Base-by-base conservation (phyloP, 1,140 invertebrate genomes). In the Drosophila kikkawai region DNA sequence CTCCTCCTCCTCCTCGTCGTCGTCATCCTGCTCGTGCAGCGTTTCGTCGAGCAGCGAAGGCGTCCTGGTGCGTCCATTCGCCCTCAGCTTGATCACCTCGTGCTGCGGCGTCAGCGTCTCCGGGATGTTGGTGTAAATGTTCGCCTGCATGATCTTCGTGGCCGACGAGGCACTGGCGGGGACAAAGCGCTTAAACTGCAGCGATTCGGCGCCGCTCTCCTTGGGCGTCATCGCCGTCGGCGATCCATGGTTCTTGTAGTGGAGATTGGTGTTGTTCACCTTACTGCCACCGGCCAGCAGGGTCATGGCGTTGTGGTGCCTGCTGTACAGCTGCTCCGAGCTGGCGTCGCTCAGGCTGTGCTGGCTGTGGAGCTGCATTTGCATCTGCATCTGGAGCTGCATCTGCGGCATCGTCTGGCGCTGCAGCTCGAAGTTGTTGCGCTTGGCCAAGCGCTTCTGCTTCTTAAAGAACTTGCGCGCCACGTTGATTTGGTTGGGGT, bases 401-500 rank as follows among this genome's bases (percentile, higher is more conserved):
- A 74, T 73, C 39, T 95, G 95, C 47, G 96, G 94, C 42, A 95
- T 93, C 0, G 95, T 88, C 77, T 93, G 92, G 6, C 92, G 79
- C 74, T 93, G 94, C 37, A 95, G 92, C 74, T 96, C 95, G 29
- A 97, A 93, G 91, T 96, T 97, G 91, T 96, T 97, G 59, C 95
- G 94, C 83, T 96, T 96, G 81, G 96, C 95, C 74, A 97, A 94
- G 56, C 96, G 94, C 26, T 96, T 95, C 90, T 98, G 97, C 86
- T 97, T 98, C 70, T 97, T 97, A 92, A 98, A 98, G 93, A 98
- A 98, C 82, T 97, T 98, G 70, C 97, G 95, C 0, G 98, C 97
- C 1, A 98, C 97, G 15, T 97, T 97, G 91, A 97, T 98, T 92
- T 99, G 98, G 86, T 97, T 96, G 0, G 97, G 97, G 94, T 99